Evolutionary conservation across 2,113 vertebrate genomes (phyloP).

Genomic region (Sturnus vulgaris): DNA sequence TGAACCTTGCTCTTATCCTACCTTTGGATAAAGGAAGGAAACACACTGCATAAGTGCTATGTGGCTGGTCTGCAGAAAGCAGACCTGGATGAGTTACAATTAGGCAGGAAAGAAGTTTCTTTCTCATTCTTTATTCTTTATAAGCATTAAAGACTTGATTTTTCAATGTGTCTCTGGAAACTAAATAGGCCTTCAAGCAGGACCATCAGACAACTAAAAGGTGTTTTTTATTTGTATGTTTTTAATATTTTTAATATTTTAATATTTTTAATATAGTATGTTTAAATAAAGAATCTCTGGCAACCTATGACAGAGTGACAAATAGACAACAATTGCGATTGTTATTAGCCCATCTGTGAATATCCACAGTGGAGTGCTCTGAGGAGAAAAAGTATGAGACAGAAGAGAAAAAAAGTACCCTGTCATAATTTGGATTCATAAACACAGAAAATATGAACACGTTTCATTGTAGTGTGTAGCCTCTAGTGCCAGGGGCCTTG

Average conservation of each 20-base stretch:
- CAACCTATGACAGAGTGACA: conserved; percentile 25
- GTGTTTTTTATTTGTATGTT: background rate
- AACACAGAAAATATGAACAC: conserved; percentile 23
- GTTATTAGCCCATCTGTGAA: conserved; percentile 53
- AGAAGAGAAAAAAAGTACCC: background rate
- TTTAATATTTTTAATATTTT: too few species aligned
- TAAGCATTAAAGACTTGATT: background rate
- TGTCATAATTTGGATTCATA: conserved; percentile 47
- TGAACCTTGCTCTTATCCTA: background rate
- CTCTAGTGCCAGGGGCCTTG: background rate
- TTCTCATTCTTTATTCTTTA: background rate
- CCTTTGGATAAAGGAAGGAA: background rate
- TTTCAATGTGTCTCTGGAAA: background rate
- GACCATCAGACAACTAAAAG: background rate
- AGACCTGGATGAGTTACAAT: background rate
- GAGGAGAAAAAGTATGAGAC: conserved; percentile 1
- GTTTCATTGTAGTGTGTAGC: background rate
- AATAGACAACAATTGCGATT: background rate
- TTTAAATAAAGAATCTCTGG: conserved; percentile 43
- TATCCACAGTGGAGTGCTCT: conserved; percentile 16
- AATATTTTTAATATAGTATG: too few species aligned
- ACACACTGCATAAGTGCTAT: accelerated
- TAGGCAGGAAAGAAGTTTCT: background rate
- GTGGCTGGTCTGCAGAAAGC: background rate
- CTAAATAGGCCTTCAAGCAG: background rate